phyloP scores from a whole-genome alignment of 2,797 vertebrate species.

The Danio jaintianensis region DNA sequence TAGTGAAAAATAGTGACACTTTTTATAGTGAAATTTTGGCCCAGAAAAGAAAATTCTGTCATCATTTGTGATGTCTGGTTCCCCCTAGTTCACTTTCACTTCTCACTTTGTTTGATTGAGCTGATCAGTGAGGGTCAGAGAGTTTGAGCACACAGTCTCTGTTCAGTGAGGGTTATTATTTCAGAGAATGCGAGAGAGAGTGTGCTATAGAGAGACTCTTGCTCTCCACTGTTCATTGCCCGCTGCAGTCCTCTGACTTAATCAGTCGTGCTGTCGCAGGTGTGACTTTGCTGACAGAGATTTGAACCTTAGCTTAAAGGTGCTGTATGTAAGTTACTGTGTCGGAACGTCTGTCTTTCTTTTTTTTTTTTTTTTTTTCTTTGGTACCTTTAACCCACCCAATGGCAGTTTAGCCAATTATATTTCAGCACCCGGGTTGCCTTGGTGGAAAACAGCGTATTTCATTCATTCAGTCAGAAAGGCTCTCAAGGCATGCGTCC shows the following conservation, averaged over 20 bases:
- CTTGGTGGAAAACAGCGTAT: no score
- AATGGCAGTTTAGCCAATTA: no score
- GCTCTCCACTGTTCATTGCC: conserved; percentile 21
- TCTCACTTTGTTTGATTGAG: conserved; percentile 2
- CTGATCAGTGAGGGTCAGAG: conserved; percentile 4
- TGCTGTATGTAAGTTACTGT: no score
- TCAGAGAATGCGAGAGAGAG: neutral
- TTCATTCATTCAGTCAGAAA: no score
- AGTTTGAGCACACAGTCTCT: neutral
- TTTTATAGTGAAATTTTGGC: neutral
- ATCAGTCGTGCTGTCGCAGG: neutral
- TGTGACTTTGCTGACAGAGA: conserved; percentile 26
- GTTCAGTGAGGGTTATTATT: neutral
- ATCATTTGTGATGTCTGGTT: neutral
- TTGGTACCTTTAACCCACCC: no score
- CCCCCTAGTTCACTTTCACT: conserved; percentile 3
- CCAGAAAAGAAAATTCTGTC: neutral
- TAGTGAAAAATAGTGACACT: no score
- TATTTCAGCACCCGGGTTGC: no score
- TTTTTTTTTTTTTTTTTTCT: no score
- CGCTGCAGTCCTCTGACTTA: conserved; percentile 12
- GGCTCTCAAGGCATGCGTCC: no score
- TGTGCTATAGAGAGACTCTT: neutral
- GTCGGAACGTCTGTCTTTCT: no score
- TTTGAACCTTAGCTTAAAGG: neutral